Evolutionary conservation across 1,140 invertebrate species (phyloP).

Genomic region (Drosophila guanche): DNA sequence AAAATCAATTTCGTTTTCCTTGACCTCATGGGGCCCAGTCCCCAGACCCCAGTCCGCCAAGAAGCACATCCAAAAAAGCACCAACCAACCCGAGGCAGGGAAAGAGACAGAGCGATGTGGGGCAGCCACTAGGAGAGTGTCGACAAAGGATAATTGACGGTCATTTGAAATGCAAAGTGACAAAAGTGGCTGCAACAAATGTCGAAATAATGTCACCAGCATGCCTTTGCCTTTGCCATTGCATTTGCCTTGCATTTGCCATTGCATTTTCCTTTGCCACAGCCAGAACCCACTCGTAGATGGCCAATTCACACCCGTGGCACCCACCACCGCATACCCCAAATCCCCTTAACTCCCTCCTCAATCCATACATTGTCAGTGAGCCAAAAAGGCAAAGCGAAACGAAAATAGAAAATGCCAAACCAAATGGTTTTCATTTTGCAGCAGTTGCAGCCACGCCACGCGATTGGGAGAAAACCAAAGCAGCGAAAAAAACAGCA

Average conservation of each 20-base stretch:
- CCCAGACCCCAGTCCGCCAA: too few species aligned
- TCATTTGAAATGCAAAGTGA: slow-evolving; percentile 79
- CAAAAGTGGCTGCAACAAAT: slow-evolving; percentile 62
- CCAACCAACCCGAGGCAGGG: too few species aligned
- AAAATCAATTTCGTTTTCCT: slow-evolving; percentile 78
- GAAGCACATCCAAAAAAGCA: too few species aligned
- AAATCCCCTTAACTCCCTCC: background rate
- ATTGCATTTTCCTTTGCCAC: slow-evolving; percentile 19
- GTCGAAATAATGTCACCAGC: slow-evolving; percentile 76
- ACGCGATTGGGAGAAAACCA: slow-evolving; percentile 59
- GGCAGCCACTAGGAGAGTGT: slow-evolving; percentile 22
- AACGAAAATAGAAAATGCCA: slow-evolving; percentile 77
- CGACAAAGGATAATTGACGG: slow-evolving; percentile 81
- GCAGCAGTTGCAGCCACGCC: slow-evolving; percentile 35
- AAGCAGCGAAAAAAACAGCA: background rate
- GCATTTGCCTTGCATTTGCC: slow-evolving; percentile 18
- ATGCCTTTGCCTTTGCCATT: slow-evolving; percentile 35
- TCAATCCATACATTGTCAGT: slow-evolving; percentile 24
- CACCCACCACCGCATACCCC: background rate
- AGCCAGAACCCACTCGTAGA: background rate
- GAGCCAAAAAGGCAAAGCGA: slow-evolving; percentile 70
- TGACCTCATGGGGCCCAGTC: slow-evolving; percentile 52
- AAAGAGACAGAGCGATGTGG: slow-evolving; percentile 7
- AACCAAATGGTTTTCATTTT: slow-evolving; percentile 54
- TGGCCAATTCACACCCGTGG: slow-evolving; percentile 10